Evolutionary conservation across 2,113 vertebrate genomes (phyloP).

Genomic region (Pycnonotus jocosus): DNA sequence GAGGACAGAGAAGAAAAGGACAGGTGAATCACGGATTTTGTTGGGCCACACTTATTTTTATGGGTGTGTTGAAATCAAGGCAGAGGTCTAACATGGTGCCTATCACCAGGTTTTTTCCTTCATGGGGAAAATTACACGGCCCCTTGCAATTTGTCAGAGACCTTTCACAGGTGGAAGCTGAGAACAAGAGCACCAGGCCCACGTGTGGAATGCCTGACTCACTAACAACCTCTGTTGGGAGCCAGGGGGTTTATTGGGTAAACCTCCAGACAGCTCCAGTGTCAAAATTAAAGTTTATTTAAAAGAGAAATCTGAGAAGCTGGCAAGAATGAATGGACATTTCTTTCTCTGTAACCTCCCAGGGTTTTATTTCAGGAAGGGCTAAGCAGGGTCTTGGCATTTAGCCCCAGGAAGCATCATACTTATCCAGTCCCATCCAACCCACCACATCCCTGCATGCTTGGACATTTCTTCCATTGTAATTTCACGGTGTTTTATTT

Average conservation of each 20-base stretch:
- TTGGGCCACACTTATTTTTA: neutral
- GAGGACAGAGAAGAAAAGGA: neutral
- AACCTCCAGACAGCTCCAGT: neutral
- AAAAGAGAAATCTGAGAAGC: neutral
- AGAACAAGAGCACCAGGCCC: neutral
- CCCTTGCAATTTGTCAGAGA: neutral
- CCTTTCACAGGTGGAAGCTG: neutral
- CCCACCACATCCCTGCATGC: neutral
- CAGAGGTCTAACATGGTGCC: neutral
- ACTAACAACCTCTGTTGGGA: neutral
- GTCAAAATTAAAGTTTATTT: neutral
- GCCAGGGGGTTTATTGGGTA: neutral
- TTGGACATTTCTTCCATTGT: neutral
- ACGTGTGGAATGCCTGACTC: fast-evolving
- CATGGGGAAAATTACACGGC: neutral
- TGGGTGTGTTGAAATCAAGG: neutral
- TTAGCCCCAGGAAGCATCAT: neutral
- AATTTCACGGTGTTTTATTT: neutral
- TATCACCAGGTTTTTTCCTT: neutral
- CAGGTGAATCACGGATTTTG: neutral
- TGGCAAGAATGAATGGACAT: neutral
- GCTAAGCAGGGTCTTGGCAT: neutral
- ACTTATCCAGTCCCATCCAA: neutral
- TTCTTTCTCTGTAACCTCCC: neutral
- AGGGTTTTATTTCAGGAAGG: neutral